phyloP scores from a whole-genome alignment of 37 sponge, comb jelly and placozoan genomes.

The Agelas oroides region DNA sequence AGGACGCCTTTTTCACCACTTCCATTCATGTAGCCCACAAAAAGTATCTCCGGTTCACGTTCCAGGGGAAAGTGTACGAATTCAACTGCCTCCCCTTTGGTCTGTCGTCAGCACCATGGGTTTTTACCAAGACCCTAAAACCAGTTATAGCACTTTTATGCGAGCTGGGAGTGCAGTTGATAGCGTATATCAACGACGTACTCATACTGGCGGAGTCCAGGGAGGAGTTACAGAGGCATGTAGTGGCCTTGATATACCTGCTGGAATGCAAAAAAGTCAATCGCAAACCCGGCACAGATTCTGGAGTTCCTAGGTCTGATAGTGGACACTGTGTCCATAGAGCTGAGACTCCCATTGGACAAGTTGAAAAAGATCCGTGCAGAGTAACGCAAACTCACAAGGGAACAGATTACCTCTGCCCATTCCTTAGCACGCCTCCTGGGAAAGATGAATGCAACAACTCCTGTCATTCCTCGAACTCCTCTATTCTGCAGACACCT shows the following conservation, averaged over 20 bases:
- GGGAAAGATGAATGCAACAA: too few species aligned
- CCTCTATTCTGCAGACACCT: too few species aligned
- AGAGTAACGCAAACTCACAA: constrained; percentile 13
- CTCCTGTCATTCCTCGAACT: too few species aligned
- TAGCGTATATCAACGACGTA: constrained; percentile 60
- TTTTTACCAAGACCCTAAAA: constrained; percentile 50
- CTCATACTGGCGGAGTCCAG: constrained; percentile 39
- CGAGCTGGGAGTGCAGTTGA: too few species aligned
- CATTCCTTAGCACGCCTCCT: too few species aligned
- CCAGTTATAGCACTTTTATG: constrained; percentile 35
- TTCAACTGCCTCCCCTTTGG: constrained; percentile 67
- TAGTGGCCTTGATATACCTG: constrained; percentile 14
- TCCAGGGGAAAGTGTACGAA: too few species aligned
- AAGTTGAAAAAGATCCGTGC: constrained; percentile 19
- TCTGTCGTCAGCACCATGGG: constrained; percentile 54
- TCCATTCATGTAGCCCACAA: constrained; percentile 10
- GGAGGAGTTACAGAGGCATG: constrained; percentile 20
- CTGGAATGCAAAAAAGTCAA: constrained; percentile 40
- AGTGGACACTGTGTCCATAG: constrained; percentile 35
- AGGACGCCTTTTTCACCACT: constrained; percentile 33
- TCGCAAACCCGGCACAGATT: constrained; percentile 7
- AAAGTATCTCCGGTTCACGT: not conserved
- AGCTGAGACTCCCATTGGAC: constrained; percentile 26
- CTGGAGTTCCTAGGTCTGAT: constrained; percentile 67
- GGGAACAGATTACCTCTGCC: not conserved